These are phyloP conservation scores for Cordilura impudica DNA, from an alignment of 2,888 invertebrate genomes.

Conservation along the genomic window DNA sequence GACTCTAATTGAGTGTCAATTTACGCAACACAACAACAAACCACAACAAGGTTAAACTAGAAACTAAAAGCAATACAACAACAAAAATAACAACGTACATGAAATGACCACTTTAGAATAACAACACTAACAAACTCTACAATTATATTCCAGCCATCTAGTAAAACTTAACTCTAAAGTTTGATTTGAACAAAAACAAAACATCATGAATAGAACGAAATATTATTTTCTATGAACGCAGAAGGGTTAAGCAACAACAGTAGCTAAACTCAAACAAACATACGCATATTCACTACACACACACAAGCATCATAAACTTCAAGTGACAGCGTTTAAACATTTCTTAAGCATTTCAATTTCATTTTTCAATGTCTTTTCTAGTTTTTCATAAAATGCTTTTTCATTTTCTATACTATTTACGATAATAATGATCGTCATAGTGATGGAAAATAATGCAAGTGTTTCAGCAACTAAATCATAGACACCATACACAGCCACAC, in stretches of 20 bases:
- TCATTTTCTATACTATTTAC: constrained; percentile 13
- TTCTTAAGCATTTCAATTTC: constrained; percentile 50
- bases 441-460: neutral
- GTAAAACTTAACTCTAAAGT: neutral
- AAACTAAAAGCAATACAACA: constrained; percentile 7
- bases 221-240: neutral
- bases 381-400: constrained; percentile 22
- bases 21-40: constrained; percentile 59
- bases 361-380: constrained; percentile 18
- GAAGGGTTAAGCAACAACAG: neutral
- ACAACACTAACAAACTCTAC: neutral
- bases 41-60: constrained; percentile 47
- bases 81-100: neutral
- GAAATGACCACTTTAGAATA: neutral
- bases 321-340: constrained; percentile 41
- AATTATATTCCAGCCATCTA: neutral
- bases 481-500: neutral
- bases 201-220: neutral
- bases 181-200: neutral
- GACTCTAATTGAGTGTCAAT: constrained; percentile 73
- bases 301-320: too few relatives aligned
- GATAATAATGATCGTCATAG: constrained; percentile 12
- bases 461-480: constrained; percentile 12
- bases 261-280: constrained; percentile 4
- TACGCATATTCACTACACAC: neutral